phyloP scores from a whole-genome alignment of 2,888 invertebrate genomes.

The Xestia ashworthii region DNA sequence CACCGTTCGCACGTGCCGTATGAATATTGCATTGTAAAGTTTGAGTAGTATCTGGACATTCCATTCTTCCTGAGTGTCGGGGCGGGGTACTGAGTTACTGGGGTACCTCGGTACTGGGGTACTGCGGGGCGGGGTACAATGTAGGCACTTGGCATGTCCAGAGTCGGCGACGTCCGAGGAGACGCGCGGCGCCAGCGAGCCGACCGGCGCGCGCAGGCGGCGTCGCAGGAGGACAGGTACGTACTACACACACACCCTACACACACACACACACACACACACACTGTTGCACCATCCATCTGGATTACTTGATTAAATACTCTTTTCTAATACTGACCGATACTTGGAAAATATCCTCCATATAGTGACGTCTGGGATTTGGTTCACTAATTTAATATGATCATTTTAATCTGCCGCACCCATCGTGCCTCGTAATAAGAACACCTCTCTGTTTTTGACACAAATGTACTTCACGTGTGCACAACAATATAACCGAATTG shows the following conservation, averaged over 20 bases:
- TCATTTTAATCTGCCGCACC: neutral
- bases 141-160: slow-evolving; percentile 81
- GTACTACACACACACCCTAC: slow-evolving; percentile 4
- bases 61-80: neutral
- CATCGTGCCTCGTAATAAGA: slow-evolving; percentile 7
- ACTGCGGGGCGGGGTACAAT: slow-evolving; percentile 37
- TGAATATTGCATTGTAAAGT: neutral
- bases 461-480: slow-evolving; percentile 14
- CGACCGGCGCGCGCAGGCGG: slow-evolving; percentile 67
- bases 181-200: slow-evolving; percentile 69
- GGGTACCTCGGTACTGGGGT: too few species aligned
- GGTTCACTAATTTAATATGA: neutral
- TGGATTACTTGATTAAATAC: neutral
- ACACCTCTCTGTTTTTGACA: slow-evolving; percentile 6
- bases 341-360: slow-evolving; percentile 13
- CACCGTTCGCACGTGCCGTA: neutral
- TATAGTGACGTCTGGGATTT: neutral
- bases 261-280: slow-evolving; percentile 3
- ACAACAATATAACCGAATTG: slow-evolving; percentile 28
- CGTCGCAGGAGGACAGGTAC: slow-evolving; percentile 74
- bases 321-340: slow-evolving; percentile 4
- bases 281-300: neutral
- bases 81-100: too few species aligned
- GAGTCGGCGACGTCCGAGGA: slow-evolving; percentile 86
- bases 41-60: neutral